Percentiles rank a stretch among this genome's conserved stretches.
Evolutionary conservation across 2,888 invertebrate genomes (phyloP).

Genomic region (Heliconius ethilla): DNA sequence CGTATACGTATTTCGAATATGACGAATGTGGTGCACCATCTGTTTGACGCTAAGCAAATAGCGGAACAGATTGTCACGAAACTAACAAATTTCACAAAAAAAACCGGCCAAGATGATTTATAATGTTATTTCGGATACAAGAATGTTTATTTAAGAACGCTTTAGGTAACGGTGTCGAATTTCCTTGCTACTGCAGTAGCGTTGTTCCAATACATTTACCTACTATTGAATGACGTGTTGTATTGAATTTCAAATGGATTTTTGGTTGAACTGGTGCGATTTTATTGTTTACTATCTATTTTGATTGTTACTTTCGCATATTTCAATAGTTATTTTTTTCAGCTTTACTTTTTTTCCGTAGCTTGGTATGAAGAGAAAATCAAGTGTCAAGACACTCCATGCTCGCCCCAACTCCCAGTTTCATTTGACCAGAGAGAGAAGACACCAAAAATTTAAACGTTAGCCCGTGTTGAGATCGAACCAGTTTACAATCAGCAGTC

Average conservation of each 20-base stretch:
- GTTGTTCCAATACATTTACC: conserved; percentile 13
- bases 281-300: neutral
- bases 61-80: conserved; percentile 81
- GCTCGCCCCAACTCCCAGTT: too few species aligned
- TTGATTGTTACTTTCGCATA: neutral
- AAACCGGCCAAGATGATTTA: conserved; percentile 73
- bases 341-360: neutral
- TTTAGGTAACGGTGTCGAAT: conserved; percentile 57
- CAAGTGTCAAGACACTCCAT: neutral
- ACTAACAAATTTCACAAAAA: conserved; percentile 75
- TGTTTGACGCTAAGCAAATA: conserved; percentile 79
- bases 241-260: conserved; percentile 5
- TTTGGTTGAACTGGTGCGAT: neutral
- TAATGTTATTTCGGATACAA: conserved; percentile 78
- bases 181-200: conserved; percentile 54
- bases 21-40: conserved; percentile 72
- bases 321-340: neutral
- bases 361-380: neutral
- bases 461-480: too few species aligned
- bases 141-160: conserved; percentile 70
- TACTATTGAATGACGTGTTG: conserved; percentile 7
- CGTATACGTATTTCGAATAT: conserved; percentile 64
- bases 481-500: too few species aligned
- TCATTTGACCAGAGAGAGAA: too few species aligned
- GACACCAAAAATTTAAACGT: too few species aligned